Conservation (phyloP, 2,113 vertebrate genomes). For the Amblyopsis rosae region DNA sequence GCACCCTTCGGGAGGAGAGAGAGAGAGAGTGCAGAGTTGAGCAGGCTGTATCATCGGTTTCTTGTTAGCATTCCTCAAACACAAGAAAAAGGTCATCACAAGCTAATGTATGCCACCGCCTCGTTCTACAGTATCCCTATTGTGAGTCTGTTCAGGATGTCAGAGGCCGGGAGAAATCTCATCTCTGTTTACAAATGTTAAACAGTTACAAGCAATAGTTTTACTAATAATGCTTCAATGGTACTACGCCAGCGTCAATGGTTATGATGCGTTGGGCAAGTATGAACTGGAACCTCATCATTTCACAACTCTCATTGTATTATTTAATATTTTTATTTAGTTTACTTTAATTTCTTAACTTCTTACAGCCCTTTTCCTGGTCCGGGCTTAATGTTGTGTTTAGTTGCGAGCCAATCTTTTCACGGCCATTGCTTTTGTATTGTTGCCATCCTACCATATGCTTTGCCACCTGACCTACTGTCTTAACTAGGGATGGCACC, state of each 20-base stretch:
- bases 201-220: constrained; percentile 18
- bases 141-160: not conserved
- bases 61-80: constrained; percentile 47
- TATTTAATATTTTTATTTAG: constrained; percentile 57
- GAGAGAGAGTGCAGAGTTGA: not conserved
- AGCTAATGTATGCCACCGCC: not conserved
- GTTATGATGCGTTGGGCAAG: constrained; percentile 7
- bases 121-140: not conserved
- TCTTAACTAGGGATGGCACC: no score
- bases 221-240: constrained; percentile 26
- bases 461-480: constrained; percentile 70
- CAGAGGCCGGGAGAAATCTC: constrained; percentile 14
- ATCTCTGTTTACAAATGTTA: constrained; percentile 46
- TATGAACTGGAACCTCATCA: constrained; percentile 42
- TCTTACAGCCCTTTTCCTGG: constrained; percentile 5
- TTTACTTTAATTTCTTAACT: constrained; percentile 24
- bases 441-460: constrained; percentile 41
- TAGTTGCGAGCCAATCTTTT: constrained; percentile 2
- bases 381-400: constrained; percentile 2
- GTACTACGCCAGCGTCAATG: constrained; percentile 8
- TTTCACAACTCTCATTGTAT: constrained; percentile 48
- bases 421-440: constrained; percentile 26
- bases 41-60: constrained; percentile 6
- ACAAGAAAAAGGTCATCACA: constrained; percentile 6
- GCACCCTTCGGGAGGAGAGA: constrained; percentile 5